phyloP scores from a whole-genome alignment of 2,113 vertebrate species.

The Oryzias javanicus region DNA sequence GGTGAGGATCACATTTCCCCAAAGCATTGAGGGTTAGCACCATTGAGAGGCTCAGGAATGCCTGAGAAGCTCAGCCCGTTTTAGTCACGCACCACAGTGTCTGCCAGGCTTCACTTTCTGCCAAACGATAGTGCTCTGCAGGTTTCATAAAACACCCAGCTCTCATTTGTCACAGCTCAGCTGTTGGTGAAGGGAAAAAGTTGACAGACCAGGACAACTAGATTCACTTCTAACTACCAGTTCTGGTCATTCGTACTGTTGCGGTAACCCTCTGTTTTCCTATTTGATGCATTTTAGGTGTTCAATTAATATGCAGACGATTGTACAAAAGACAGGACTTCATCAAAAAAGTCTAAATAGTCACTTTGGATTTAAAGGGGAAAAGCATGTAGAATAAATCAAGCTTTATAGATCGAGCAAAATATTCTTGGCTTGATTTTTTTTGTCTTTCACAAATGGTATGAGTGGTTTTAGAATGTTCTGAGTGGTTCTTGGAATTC shows the following conservation, averaged over 20 bases:
- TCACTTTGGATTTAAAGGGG: too few species aligned
- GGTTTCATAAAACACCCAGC: slow-evolving; percentile 9
- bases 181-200: slow-evolving; percentile 27
- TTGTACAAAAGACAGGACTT: background rate
- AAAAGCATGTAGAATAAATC: background rate
- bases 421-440: background rate
- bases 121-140: slow-evolving; percentile 17
- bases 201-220: background rate
- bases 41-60: slow-evolving; percentile 49
- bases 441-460: background rate
- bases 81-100: slow-evolving; percentile 43
- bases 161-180: slow-evolving; percentile 31
- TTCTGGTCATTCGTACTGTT: background rate
- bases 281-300: background rate
- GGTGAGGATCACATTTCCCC: slow-evolving; percentile 27
- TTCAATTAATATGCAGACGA: background rate
- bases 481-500: background rate
- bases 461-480: background rate
- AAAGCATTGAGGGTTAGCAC: slow-evolving; percentile 37
- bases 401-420: background rate
- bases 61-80: slow-evolving; percentile 28
- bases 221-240: background rate
- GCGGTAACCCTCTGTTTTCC: background rate
- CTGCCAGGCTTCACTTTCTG: slow-evolving; percentile 40
- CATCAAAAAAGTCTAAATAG: too few species aligned